Conservation (phyloP, 2,797 vertebrate species). For the Dermochelys coriacea region DNA sequence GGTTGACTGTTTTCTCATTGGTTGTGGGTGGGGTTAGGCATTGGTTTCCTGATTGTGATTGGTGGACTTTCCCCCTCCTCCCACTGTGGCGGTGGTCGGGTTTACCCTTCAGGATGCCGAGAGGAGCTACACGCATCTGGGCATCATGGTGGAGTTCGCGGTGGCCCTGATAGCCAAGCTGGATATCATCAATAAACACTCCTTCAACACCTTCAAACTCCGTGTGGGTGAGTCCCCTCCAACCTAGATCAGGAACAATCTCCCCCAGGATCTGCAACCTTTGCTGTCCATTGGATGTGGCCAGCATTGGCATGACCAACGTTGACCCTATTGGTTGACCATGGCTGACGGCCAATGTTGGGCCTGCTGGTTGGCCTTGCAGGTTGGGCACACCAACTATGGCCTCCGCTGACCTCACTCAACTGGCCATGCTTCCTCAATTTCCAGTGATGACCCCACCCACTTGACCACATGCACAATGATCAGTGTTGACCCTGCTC, state of each 20-base stretch:
- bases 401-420: not conserved
- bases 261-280: not conserved
- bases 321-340: too few species aligned
- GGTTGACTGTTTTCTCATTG: not conserved
- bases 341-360: too few species aligned
- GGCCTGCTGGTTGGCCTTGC: not conserved
- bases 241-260: not conserved
- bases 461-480: not conserved
- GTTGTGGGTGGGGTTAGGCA: not conserved
- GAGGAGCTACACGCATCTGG: constrained; percentile 84
- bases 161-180: constrained; percentile 87
- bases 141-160: constrained; percentile 91
- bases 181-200: constrained; percentile 90
- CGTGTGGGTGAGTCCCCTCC: constrained; percentile 85
- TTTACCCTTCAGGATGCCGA: constrained; percentile 80
- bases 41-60: not conserved
- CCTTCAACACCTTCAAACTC: constrained; percentile 92
- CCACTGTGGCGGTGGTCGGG: not conserved
- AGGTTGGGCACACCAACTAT: too few species aligned
- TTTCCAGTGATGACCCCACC: not conserved
- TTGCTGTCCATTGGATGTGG: not conserved
- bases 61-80: not conserved
- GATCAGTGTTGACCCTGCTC: not conserved
- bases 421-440: not conserved
- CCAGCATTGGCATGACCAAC: too few species aligned